A percentile compares a stretch with the other conserved stretches of the same genome.
Conservation (phyloP, 2,888 invertebrate species). For the Tachystola acroxantha region DNA sequence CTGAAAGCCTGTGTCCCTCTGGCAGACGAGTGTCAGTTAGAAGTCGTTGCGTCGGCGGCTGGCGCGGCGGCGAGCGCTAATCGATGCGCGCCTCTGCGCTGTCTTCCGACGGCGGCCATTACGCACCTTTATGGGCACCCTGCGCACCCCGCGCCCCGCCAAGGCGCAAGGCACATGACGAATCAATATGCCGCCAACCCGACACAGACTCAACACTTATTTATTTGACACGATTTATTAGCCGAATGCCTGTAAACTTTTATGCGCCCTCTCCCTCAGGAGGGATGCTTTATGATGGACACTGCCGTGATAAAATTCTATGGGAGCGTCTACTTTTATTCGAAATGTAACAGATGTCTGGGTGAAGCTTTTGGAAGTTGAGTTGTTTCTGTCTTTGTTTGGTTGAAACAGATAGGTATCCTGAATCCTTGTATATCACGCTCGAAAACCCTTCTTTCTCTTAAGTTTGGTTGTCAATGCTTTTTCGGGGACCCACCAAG, state of each 20-base stretch:
- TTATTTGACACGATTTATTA: conserved; percentile 78
- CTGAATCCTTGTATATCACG: too few relatives aligned
- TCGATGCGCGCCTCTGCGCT: conserved; percentile 84
- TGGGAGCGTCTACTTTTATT: conserved; percentile 61
- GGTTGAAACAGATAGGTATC: too few relatives aligned
- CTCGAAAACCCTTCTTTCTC: too few relatives aligned
- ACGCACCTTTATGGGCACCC: conserved; percentile 86
- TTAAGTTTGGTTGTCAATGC: too few relatives aligned
- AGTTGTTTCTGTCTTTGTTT: too few relatives aligned
- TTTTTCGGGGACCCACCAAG: too few relatives aligned
- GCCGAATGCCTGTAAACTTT: conserved; percentile 76
- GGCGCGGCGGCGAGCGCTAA: conserved; percentile 80
- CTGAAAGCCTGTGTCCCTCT: conserved; percentile 19
- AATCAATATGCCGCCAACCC: conserved; percentile 76
- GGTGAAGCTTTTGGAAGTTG: conserved; percentile 3
- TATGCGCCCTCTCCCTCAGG: conserved; percentile 56
- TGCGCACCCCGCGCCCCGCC: conserved; percentile 46
- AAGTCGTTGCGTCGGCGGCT: conserved; percentile 65
- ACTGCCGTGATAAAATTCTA: conserved; percentile 67
- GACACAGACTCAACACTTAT: conserved; percentile 72
- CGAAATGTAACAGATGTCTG: conserved; percentile 63
- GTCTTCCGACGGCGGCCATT: conserved; percentile 84
- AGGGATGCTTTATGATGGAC: conserved; percentile 70
- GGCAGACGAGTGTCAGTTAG: conserved; percentile 9
- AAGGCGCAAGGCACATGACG: conserved; percentile 73